Base-by-base conservation (phyloP, 2,888 invertebrate species). In the Sepioteuthis lessoniana region DNA sequence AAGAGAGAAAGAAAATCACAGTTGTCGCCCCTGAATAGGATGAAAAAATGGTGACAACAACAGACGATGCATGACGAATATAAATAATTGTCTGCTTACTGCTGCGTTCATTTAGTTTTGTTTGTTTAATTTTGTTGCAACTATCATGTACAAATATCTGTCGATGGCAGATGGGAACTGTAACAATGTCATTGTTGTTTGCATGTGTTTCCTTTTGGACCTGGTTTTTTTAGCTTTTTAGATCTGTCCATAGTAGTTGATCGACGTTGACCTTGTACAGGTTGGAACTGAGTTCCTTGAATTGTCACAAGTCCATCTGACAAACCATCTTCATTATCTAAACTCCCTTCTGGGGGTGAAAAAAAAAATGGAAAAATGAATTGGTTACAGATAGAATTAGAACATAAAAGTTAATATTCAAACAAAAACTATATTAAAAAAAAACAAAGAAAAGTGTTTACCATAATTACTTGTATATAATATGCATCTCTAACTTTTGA, bases 241-340 rank as follows among this genome's bases (percentile, higher is more conserved):
- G 93, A 76, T 90, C 94, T 93, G 94, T 94, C 95, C 94, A 96
- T 96, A 38, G 94, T 94, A 21, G 95, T 95, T 91, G 95, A 95
- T 93, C 96, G 95, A 94, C 95, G 95, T 94, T 96, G 96, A 94
- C 96, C 96, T 95, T 96, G 96, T 31, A 96, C 96, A 38, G 96
- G 96, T 93, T 95, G 95, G 94, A 93, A 50, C 95, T 95, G 90
- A 95, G 95, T 93, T 94, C 95, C 93, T 95, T 94, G 19, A 95
- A 95, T n/a, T 95, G 95, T 92, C 95, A 93, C 95, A 76, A 76
- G 16, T 60, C 95, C 95, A 55, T 95, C 95, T 93, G 95, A 94
- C 94, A 94, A 95, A 94, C 95, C 95, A 28, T 95, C 96, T 46
- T 95, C 95, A 21, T 94, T 94, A 55, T 93, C 94, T 93, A 55